These are phyloP conservation scores for Lophura nycthemera DNA, from an alignment of 2,113 vertebrate genomes.

Conservation along the genomic window DNA sequence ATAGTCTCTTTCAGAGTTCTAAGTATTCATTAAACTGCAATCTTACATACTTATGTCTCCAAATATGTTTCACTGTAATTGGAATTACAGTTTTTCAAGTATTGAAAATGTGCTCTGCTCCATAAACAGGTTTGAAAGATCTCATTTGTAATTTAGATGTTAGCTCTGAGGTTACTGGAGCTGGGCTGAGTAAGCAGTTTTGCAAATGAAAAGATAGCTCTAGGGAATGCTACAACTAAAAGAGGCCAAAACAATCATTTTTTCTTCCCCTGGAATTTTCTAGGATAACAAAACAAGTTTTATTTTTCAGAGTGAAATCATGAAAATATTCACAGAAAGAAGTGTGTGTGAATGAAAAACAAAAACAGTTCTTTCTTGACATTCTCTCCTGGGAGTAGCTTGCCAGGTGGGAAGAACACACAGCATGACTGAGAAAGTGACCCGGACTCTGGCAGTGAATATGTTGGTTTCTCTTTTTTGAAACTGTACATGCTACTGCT, in stretches of 20 bases:
- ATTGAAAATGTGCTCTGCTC: not conserved
- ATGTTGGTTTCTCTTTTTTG: not conserved
- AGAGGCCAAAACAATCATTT: not conserved
- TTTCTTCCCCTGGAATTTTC: not conserved
- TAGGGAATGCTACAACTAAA: not conserved
- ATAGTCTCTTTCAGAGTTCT: not conserved
- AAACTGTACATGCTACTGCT: fast-evolving
- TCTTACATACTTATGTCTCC: not conserved
- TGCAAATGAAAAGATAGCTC: not conserved
- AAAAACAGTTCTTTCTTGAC: not conserved
- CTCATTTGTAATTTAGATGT: not conserved
- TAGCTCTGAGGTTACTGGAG: not conserved
- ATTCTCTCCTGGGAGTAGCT: not conserved
- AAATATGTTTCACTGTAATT: not conserved
- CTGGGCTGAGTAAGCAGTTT: not conserved
- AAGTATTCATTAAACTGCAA: not conserved
- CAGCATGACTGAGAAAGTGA: not conserved
- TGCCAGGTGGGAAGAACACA: not conserved
- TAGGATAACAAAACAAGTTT: not conserved
- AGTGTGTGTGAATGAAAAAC: not conserved
- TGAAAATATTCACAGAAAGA: not conserved
- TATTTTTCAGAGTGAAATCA: not conserved
- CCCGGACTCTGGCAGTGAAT: not conserved
- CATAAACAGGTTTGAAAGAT: not conserved
- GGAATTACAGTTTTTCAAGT: not conserved